Base-by-base conservation (phyloP, 2,113 vertebrate genomes). In the Epinephelus lanceolatus region DNA sequence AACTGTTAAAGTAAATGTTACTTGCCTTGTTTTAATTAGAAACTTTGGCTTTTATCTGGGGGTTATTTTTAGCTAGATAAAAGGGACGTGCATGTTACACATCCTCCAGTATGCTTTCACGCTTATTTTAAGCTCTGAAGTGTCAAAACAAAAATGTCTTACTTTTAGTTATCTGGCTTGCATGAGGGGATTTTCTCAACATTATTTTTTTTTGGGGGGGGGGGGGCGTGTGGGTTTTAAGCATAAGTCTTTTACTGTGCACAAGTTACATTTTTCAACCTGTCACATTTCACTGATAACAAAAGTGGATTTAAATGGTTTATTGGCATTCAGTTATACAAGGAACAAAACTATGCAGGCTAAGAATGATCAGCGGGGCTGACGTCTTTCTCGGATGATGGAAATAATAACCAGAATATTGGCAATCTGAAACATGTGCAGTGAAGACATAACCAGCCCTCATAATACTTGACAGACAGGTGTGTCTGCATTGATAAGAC, bases 391-490 rank as follows among this genome's bases (percentile, higher is more conserved):
- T 66, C 6, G n/a, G 65, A 49, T 27, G 65, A 25, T 18, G 42
- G 47, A 12, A 23, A 10, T 23, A 55, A 19, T 12, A 55, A 70
- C 19, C 4, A 25, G 27, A 55, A 70, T 53, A 21, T 14, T 18
- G 7, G 8, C 8, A 69, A 52, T 21, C 66, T 13, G 49, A 63
- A 33, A 23, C 12, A 74, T 13, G 14, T 12, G 17, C 52, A 80
- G 49, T 55, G 30, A 61, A 71, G 21, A 60, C 21, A 19, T 49
- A 18, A 1, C 17, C 0, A 0, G 18, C 23, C 5, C 6, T 40
- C 66, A 42, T 21, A 42, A 63, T 53, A 53, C 45, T 27, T 63
- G 78, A 56, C 45, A 60, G 19, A 73, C 21, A 53, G 33, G 33
- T 37, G 33, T 66, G 14, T 72, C 13, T 45, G 23, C 4, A 45